phyloP scores from a whole-genome alignment of 2,113 vertebrate genomes.

The Gymnocephalus cernua region DNA sequence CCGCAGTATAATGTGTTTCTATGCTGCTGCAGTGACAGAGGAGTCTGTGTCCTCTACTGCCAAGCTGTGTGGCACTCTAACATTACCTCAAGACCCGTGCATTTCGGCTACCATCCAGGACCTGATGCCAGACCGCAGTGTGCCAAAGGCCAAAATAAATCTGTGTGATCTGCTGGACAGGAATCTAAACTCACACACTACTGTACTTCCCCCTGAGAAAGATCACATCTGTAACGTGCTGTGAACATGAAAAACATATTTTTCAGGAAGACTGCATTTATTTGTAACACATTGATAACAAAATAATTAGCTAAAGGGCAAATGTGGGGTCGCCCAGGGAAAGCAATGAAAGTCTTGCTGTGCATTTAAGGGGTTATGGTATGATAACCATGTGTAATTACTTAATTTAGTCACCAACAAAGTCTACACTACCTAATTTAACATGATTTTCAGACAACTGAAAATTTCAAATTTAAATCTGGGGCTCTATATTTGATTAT shows the following conservation, averaged over 20 bases:
- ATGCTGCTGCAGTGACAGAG: constrained; percentile 27
- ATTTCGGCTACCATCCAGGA: constrained; percentile 34
- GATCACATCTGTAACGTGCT: constrained; percentile 26
- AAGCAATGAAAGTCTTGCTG: neutral
- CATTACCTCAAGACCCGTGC: constrained; percentile 35
- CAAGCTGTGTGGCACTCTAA: constrained; percentile 25
- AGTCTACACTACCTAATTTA: neutral
- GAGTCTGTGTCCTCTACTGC: constrained; percentile 41
- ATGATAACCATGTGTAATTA: neutral
- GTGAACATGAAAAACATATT: constrained; percentile 40
- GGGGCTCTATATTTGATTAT: neutral
- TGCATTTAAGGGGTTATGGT: neutral
- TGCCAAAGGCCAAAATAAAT: constrained; percentile 47
- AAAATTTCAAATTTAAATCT: neutral
- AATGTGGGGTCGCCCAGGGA: neutral
- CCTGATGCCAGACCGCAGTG: constrained; percentile 29
- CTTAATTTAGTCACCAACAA: neutral
- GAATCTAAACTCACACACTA: constrained; percentile 1
- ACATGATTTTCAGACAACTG: neutral
- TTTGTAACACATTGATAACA: constrained; percentile 10
- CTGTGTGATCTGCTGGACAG: constrained; percentile 19
- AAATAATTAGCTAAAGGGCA: neutral
- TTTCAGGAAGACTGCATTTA: constrained; percentile 10
- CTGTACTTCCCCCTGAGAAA: constrained; percentile 4
- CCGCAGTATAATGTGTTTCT: constrained; percentile 1